A percentile compares a stretch with the other conserved stretches of the same genome.
phyloP scores from a whole-genome alignment of 2,888 invertebrate species.

The Heliconius hortense region DNA sequence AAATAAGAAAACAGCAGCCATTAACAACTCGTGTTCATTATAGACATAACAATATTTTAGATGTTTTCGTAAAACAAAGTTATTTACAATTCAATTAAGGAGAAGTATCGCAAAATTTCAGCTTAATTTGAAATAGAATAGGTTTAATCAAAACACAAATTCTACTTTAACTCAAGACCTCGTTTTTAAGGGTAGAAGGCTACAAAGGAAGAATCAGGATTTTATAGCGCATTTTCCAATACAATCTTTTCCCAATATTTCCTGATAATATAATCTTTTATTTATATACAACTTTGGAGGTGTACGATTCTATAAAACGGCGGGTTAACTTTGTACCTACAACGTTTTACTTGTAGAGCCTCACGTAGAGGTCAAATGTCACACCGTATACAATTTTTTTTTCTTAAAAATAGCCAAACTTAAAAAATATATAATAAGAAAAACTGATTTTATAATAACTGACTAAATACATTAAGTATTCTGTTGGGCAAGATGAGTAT shows the following conservation, averaged over 20 bases:
- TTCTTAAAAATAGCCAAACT: background rate
- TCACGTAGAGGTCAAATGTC: background rate
- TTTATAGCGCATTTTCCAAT: constrained; percentile 49
- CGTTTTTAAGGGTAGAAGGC: constrained; percentile 43
- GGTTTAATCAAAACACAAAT: constrained; percentile 47
- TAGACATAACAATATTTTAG: background rate
- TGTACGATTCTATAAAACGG: constrained; percentile 38
- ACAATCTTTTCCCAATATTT: constrained; percentile 45
- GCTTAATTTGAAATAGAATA: constrained; percentile 41
- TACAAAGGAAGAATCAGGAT: constrained; percentile 44
- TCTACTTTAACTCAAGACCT: constrained; percentile 48
- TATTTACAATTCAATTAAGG: constrained; percentile 35
- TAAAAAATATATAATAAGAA: too few species aligned
- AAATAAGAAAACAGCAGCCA: background rate
- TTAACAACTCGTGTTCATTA: background rate
- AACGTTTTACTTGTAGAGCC: constrained; percentile 20
- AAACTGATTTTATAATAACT: too few species aligned
- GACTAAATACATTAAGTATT: too few species aligned
- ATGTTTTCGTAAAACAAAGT: background rate
- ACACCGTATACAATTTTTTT: constrained; percentile 6
- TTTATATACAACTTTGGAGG: constrained; percentile 46
- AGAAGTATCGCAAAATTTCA: constrained; percentile 25
- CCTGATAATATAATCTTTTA: constrained; percentile 55
- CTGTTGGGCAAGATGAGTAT: too few species aligned
- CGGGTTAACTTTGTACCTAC: constrained; percentile 27